Evolutionary conservation across 1,140 invertebrate genomes (phyloP), one percentile per base, ranked within the genome.

Genomic region (Drosophila watanabei): DNA sequence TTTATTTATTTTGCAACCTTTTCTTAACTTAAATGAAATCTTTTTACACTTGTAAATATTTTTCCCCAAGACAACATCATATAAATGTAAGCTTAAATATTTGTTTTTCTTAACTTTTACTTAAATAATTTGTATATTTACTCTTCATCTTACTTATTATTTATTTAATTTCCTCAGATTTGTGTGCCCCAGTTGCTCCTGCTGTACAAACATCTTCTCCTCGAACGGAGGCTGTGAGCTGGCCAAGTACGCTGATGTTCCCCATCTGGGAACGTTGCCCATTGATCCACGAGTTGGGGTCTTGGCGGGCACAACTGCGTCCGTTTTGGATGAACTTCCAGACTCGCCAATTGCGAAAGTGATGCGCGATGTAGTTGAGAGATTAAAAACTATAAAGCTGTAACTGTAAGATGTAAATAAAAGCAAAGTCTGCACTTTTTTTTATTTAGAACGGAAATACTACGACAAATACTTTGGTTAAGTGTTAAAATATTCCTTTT

Each of bases 141-240:
- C 16, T 14, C 4, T 39, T 49, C 13, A 46, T 30, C 24, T 37
- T n/a, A 32, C 24, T 43, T 57, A 43, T 41, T 20, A 58, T 18
- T 33, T 30, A 24, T 45, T 63, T 51, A 11, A 32, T n/a, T 63
- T 54, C 11, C 13, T 11, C 35, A 93, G 91, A 18, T 93, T 93
- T 57, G 85, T 98, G 51, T 99, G 98, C 93, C 98, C 98, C 43
- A 95, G 95, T 64, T 99, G 98, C 93, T 95, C 95, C 39, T 97
- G 97, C 93, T 97, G 97, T 86, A 97, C 97, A 35, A 97, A 97
- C 88, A 96, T 98, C 73, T 98, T 98, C 92, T 97, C 97, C 5
- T 96, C 96, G 49, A 97, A 98, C n/a, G 93, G 98, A 48, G 98
- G 98, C 3, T 94, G 96, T 77, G 94, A 96, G 28, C 93, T 98